These are phyloP conservation scores for Tachuris rubrigastra DNA, from an alignment of 2,113 vertebrate species.

Conservation along the genomic window DNA sequence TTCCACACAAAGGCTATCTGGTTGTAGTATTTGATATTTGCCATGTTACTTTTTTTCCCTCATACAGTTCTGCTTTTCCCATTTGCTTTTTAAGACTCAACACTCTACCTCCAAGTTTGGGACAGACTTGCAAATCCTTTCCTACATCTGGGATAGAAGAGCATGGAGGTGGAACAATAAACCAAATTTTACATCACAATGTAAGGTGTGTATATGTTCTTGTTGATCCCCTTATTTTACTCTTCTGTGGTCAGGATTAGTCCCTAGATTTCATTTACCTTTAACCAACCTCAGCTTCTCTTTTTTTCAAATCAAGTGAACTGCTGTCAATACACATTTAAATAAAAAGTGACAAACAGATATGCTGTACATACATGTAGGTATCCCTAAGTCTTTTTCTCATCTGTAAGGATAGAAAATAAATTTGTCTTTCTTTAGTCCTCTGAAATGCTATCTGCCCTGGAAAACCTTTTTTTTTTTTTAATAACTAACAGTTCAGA, in stretches of 20 bases:
- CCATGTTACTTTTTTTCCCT: not conserved
- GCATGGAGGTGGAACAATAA: not conserved
- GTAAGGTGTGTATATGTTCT: not conserved
- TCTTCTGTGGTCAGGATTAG: not conserved
- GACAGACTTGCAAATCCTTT: not conserved
- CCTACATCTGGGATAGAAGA: not conserved
- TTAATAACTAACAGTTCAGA: not conserved
- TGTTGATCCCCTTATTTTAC: not conserved
- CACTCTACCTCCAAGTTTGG: not conserved
- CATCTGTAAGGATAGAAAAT: not conserved
- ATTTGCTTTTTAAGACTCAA: not conserved
- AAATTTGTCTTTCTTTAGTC: not conserved
- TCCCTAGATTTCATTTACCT: not conserved
- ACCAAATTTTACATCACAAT: not conserved
- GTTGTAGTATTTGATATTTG: not conserved
- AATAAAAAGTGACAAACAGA: not conserved
- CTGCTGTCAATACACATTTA: not conserved
- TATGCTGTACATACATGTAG: not conserved
- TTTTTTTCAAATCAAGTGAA: not conserved
- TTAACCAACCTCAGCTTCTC: not conserved
- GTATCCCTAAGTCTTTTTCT: not conserved
- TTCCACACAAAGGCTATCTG: not conserved
- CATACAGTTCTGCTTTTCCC: not conserved
- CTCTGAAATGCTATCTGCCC: not conserved
- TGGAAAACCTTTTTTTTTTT: not conserved